Percentiles rank a stretch among this genome's conserved stretches.
These are phyloP conservation scores for Charina bottae DNA, from an alignment of 2,113 vertebrate species.

Conservation along the genomic window DNA sequence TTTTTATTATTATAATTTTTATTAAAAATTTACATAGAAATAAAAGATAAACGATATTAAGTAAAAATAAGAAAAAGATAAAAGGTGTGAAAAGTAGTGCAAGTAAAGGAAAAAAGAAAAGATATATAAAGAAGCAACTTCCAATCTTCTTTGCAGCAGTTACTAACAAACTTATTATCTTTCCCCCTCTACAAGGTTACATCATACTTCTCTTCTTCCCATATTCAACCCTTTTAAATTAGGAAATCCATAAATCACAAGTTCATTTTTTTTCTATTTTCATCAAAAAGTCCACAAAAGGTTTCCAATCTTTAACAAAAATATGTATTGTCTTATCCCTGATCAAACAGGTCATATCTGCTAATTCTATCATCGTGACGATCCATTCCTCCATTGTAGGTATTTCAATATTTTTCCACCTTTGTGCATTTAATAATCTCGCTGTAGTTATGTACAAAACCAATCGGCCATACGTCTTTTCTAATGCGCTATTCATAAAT, in stretches of 20 bases:
- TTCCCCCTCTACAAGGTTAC: not conserved
- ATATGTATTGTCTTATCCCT: not conserved
- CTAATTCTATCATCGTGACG: not conserved
- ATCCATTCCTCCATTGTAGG: not conserved
- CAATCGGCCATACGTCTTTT: not conserved
- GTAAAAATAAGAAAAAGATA: not conserved
- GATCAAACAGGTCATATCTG: not conserved
- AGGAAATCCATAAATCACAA: not conserved
- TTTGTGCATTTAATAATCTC: not conserved
- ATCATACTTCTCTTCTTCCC: not conserved
- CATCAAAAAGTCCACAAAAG: not conserved
- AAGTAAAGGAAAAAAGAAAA: not conserved
- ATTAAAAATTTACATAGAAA: not conserved
- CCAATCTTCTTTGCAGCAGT: not conserved
- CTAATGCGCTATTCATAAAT: not conserved
- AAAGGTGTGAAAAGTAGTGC: not conserved
- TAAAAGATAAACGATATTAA: not conserved
- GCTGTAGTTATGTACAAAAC: not conserved
- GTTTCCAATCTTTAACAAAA: not conserved
- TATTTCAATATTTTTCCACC: not conserved
- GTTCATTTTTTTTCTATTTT: not conserved
- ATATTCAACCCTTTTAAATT: not conserved
- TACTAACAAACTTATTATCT: not conserved
- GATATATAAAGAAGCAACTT: not conserved
- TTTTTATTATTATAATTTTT: not conserved